Percentiles rank a stretch among this genome's conserved stretches.
Evolutionary conservation across 2,797 vertebrate species (phyloP).

Genomic region (Arrhamphus sclerolepis): DNA sequence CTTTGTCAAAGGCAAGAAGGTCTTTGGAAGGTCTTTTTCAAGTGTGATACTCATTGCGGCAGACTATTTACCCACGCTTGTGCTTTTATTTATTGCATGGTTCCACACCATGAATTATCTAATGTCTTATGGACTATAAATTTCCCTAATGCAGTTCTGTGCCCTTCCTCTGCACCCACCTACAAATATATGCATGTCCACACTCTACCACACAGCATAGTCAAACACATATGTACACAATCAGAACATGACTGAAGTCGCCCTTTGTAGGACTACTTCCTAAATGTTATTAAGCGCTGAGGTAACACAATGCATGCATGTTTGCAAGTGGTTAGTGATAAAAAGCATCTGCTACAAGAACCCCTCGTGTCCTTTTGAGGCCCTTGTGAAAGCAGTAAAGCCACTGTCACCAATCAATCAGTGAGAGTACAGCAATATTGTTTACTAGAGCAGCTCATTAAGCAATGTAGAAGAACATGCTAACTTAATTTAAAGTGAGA

Average conservation of each 20-base stretch:
- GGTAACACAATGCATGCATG: slow-evolving; percentile 52
- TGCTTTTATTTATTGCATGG: slow-evolving; percentile 79
- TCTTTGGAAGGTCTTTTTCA: slow-evolving; percentile 79
- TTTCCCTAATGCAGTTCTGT: slow-evolving; percentile 79
- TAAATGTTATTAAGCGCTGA: slow-evolving; percentile 52
- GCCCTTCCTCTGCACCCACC: slow-evolving; percentile 62
- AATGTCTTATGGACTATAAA: slow-evolving; percentile 82
- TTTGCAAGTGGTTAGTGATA: slow-evolving; percentile 51
- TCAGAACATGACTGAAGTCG: slow-evolving; percentile 61
- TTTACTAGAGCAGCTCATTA: slow-evolving; percentile 81
- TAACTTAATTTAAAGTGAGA: slow-evolving; percentile 81
- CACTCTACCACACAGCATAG: slow-evolving; percentile 38
- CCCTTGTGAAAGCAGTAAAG: slow-evolving; percentile 65
- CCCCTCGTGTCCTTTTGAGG: slow-evolving; percentile 61
- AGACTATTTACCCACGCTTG: slow-evolving; percentile 76
- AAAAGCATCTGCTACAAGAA: slow-evolving; percentile 53
- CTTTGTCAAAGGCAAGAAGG: slow-evolving; percentile 76
- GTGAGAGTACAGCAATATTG: slow-evolving; percentile 65
- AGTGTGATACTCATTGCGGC: slow-evolving; percentile 72
- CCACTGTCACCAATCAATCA: slow-evolving; percentile 74
- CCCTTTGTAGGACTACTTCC: slow-evolving; percentile 55
- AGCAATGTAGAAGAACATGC: slow-evolving; percentile 78
- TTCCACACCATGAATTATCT: slow-evolving; percentile 81
- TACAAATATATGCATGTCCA: slow-evolving; percentile 45
- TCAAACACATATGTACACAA: slow-evolving; percentile 30